Percentiles rank a stretch among this genome's conserved stretches.
Evolutionary conservation across 2,888 invertebrate species (phyloP).

Genomic region (Polymixis lichenea): DNA sequence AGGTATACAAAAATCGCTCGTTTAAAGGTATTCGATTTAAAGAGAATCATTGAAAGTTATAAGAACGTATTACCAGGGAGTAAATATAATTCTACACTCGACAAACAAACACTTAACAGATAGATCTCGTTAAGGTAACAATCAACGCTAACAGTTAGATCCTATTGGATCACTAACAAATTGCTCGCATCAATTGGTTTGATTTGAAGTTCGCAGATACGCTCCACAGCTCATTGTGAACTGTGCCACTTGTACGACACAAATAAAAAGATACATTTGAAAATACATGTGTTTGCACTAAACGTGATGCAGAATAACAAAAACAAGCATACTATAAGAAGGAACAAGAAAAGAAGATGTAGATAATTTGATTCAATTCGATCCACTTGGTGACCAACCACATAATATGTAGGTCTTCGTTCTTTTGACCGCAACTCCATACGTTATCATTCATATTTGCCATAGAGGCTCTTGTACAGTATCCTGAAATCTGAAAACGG

Average conservation of each 20-base stretch:
- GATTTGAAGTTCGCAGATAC: conserved; percentile 34
- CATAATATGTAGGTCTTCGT: no score
- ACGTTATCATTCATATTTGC: not conserved
- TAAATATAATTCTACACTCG: no score
- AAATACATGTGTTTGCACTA: not conserved
- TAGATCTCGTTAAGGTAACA: not conserved
- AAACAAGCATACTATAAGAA: not conserved
- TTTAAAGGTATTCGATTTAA: no score
- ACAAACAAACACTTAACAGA: not conserved
- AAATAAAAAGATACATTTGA: conserved; percentile 2
- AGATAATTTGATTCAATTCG: not conserved
- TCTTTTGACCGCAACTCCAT: not conserved
- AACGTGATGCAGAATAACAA: not conserved
- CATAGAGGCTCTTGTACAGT: not conserved
- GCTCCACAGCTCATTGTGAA: conserved; percentile 1
- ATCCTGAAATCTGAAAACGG: not conserved
- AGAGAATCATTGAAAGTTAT: not conserved
- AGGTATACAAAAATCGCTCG: no score
- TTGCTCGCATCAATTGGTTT: conserved; percentile 33
- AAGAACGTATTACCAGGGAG: not conserved
- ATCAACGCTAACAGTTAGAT: not conserved
- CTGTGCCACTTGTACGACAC: not conserved
- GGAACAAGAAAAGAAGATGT: not conserved
- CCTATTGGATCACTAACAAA: conserved; percentile 16
- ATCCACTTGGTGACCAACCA: not conserved